Conservation (phyloP, 1,140 invertebrate genomes). For the Calephelis nemesis region DNA sequence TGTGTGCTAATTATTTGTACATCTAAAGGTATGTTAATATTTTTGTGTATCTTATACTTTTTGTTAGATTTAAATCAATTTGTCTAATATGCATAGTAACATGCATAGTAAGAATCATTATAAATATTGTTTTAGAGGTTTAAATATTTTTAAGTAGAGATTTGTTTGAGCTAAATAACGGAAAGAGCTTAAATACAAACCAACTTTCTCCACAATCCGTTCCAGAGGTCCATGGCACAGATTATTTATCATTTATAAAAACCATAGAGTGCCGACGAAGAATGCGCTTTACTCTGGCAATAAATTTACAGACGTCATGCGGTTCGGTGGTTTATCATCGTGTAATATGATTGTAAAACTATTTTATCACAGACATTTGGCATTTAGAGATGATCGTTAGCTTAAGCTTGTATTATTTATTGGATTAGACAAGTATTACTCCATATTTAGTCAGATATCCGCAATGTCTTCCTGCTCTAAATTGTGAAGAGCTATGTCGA, state of each 20-base stretch:
- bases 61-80: no score
- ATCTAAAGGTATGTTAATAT: no score
- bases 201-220: slow-evolving; percentile 15
- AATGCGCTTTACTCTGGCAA: slow-evolving; percentile 4
- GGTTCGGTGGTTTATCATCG: slow-evolving; percentile 7
- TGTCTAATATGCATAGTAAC: no score
- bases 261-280: slow-evolving; percentile 16
- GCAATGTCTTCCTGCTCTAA: not conserved
- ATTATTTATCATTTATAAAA: slow-evolving; percentile 17
- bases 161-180: not conserved
- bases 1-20: no score
- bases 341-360: slow-evolving; percentile 16
- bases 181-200: not conserved
- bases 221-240: slow-evolving; percentile 2
- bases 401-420: slow-evolving; percentile 10
- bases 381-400: slow-evolving; percentile 15
- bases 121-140: no score
- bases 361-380: slow-evolving; percentile 17
- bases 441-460: not conserved
- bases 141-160: no score
- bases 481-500: not conserved
- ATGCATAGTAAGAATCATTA: no score
- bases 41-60: no score
- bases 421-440: slow-evolving; percentile 1
- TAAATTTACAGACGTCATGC: slow-evolving; percentile 11